phyloP scores from a whole-genome alignment of 2,888 invertebrate species.

The Halocaridina rubra region DNA sequence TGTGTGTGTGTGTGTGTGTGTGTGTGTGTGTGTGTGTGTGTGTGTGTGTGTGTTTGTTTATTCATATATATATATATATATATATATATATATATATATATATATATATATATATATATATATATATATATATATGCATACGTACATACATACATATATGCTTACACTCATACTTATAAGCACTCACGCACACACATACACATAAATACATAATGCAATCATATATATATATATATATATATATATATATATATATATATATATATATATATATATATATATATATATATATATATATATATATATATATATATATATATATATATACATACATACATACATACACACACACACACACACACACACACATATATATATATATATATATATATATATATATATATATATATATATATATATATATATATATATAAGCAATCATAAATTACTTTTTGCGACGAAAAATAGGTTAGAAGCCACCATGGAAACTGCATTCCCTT shows the following conservation, averaged over 20 bases:
- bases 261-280: background rate
- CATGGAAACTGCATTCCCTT: too few relatives aligned
- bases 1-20: background rate
- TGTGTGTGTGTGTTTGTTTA: background rate
- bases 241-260: background rate
- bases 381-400: background rate
- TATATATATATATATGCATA: background rate
- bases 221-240: background rate
- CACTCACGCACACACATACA: background rate
- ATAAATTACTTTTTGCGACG: too few relatives aligned
- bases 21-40: background rate
- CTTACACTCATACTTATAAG: background rate
- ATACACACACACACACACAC: background rate
- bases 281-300: background rate
- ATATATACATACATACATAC: background rate
- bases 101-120: constrained; percentile 6
- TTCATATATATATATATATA: background rate
- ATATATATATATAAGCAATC: background rate
- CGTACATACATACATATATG: background rate
- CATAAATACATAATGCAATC: too few relatives aligned
- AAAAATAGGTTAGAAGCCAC: too few relatives aligned
- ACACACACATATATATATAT: background rate
- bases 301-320: background rate
- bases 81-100: constrained; percentile 1
- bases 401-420: constrained; percentile 4